A percentile compares a stretch with the other conserved stretches of the same genome.
phyloP scores from a whole-genome alignment of 1,140 invertebrate genomes.

The Cotesia chilonis region DNA sequence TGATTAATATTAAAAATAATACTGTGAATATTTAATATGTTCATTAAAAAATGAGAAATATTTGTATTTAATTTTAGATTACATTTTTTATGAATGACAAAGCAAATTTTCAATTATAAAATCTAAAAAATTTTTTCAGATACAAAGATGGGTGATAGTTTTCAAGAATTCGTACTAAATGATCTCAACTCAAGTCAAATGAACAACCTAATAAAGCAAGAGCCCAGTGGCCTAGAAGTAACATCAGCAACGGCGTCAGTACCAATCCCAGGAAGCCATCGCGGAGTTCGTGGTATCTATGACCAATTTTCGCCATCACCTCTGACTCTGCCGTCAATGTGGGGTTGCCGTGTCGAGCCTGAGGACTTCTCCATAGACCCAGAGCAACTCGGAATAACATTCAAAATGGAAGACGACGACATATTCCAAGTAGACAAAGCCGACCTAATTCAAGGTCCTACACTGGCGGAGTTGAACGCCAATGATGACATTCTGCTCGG shows the following conservation, averaged over 20 bases:
- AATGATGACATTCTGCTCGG: constrained; percentile 83
- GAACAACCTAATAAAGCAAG: constrained; percentile 55
- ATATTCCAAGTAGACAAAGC: constrained; percentile 90
- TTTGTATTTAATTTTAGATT: too few species aligned
- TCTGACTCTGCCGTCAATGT: constrained; percentile 49
- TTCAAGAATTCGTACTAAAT: constrained; percentile 47
- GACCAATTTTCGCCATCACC: constrained; percentile 64
- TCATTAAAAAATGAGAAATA: too few species aligned
- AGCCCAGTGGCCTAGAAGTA: constrained; percentile 52
- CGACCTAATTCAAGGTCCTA: constrained; percentile 84
- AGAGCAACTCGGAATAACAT: constrained; percentile 59
- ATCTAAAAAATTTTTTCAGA: too few species aligned
- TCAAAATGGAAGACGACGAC: constrained; percentile 86
- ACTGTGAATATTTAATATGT: too few species aligned
- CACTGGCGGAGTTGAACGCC: constrained; percentile 86
- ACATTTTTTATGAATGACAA: too few species aligned
- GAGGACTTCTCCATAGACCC: constrained; percentile 55
- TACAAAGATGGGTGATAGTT: constrained; percentile 45
- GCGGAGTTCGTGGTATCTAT: constrained; percentile 52
- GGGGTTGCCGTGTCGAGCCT: constrained; percentile 52
- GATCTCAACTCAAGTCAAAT: constrained; percentile 46
- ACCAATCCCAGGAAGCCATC: constrained; percentile 61
- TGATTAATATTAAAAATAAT: too few species aligned
- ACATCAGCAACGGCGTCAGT: constrained; percentile 57
- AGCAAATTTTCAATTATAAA: too few species aligned